These are phyloP conservation scores for Nomada ferruginata DNA, from an alignment of 2,888 invertebrate genomes.

Conservation along the genomic window DNA sequence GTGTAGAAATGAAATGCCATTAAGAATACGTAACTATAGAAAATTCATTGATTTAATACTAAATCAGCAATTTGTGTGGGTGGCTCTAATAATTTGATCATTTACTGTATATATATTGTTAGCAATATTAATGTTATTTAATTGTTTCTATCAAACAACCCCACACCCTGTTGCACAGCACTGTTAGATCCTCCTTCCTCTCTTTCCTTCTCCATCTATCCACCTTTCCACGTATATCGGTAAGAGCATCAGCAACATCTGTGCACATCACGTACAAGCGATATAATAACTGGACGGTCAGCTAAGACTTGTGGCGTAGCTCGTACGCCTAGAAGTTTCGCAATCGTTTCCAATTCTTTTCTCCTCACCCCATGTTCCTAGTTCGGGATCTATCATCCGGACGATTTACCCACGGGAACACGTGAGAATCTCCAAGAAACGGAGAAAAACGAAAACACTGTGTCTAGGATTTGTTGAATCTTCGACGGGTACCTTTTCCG, in stretches of 20 bases:
- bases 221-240: not conserved
- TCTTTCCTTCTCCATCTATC: not conserved
- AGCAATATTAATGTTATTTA: too few species aligned
- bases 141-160: too few species aligned
- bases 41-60: too few species aligned
- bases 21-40: too few species aligned
- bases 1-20: too few species aligned
- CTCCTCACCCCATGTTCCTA: constrained; percentile 42
- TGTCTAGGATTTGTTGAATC: constrained; percentile 45
- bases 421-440: constrained; percentile 12
- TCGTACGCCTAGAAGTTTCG: constrained; percentile 63
- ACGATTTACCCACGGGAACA: constrained; percentile 48
- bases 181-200: too few species aligned
- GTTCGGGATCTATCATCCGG: constrained; percentile 50
- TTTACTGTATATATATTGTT: too few species aligned
- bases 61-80: too few species aligned
- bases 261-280: constrained; percentile 68
- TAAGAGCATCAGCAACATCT: constrained; percentile 19
- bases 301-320: constrained; percentile 55
- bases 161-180: too few species aligned
- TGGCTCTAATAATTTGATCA: too few species aligned
- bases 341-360: constrained; percentile 37
- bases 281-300: constrained; percentile 69
- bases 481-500: constrained; percentile 6
- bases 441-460: constrained; percentile 1